Base-by-base conservation (phyloP, 1,140 invertebrate genomes). In the Oncopeltus fasciatus region DNA sequence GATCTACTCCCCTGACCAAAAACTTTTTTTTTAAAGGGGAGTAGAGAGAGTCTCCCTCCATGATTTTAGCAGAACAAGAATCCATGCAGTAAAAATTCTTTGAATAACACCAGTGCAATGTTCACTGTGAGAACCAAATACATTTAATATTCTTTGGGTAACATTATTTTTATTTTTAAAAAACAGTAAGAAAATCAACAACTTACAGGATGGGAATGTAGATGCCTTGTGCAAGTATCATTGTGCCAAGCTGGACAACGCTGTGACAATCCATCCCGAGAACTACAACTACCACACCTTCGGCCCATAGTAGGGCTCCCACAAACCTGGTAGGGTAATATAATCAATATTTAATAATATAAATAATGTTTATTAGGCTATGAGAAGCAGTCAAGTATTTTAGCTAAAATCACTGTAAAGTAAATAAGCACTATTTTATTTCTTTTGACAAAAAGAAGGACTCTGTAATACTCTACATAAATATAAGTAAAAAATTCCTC, bases 241-340 rank as follows among this genome's bases (percentile, higher is more conserved):
- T 33, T 57, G 56, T 62, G 61, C 61, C 61, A 62, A 12, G 61
- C 31, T 14, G 47, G 61, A 33, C 61, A 62, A 1, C 61, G 61
- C 51, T 44, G 33, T 1, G 51, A 9, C 16, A 58, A 24, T 14
- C 43, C 53, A 27, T 58, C 53, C 24, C 53, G 21, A 18, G 61
- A 62, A 1, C 46, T 26, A 47, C 61, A 62, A 18, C 61, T 62
- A 4, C 53, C 61, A 44, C 61, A 62, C 16, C 61, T 57, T 9
- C 61, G 9, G 2, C 61, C 53, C 61, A 62, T 62, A 11, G 53
- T 62, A 1, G 61, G 61, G 33, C 61, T 62, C 18, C 51, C 51
- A 28, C 61, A 62, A 18, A 61, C 31, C 60, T 61, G 28, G 21
- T 12, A n/a, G n/a, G n/a, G n/a, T n/a, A 38, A 59, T 9, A 9